These are phyloP conservation scores for Dryobota labecula DNA, from an alignment of 2,888 invertebrate genomes.

Conservation along the genomic window DNA sequence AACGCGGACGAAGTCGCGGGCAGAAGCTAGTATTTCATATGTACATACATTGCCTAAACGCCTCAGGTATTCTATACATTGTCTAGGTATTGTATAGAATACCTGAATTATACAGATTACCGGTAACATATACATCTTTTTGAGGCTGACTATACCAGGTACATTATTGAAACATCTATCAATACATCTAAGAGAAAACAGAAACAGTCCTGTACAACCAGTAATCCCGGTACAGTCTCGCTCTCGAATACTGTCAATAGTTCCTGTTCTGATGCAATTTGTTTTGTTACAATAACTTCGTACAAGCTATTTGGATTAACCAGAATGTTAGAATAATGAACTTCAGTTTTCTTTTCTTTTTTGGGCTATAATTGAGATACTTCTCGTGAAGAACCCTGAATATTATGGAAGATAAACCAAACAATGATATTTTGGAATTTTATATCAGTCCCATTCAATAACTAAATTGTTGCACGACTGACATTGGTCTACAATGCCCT, in stretches of 20 bases:
- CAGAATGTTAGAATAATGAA: background rate
- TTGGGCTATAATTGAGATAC: background rate
- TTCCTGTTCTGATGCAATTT: slow-evolving; percentile 8
- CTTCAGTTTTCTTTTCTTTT: too few relatives aligned
- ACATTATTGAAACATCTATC: too few relatives aligned
- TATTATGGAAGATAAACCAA: background rate
- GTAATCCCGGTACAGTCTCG: background rate
- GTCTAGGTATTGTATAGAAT: too few relatives aligned
- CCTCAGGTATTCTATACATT: too few relatives aligned
- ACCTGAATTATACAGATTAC: too few relatives aligned
- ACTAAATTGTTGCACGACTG: background rate
- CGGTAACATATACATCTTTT: too few relatives aligned
- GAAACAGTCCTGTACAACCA: background rate
- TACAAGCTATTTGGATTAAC: background rate
- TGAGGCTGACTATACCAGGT: too few relatives aligned
- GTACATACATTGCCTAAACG: too few relatives aligned
- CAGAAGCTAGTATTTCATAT: too few relatives aligned
- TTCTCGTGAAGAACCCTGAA: background rate
- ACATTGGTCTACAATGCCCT: background rate
- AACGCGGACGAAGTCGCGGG: too few relatives aligned
- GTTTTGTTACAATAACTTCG: background rate
- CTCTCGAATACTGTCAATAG: slow-evolving; percentile 14
- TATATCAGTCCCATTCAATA: background rate
- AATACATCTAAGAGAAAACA: background rate
- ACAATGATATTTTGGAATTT: too few relatives aligned